phyloP scores from a whole-genome alignment of 2,888 invertebrate genomes.

The Hypercompe scribonia region DNA sequence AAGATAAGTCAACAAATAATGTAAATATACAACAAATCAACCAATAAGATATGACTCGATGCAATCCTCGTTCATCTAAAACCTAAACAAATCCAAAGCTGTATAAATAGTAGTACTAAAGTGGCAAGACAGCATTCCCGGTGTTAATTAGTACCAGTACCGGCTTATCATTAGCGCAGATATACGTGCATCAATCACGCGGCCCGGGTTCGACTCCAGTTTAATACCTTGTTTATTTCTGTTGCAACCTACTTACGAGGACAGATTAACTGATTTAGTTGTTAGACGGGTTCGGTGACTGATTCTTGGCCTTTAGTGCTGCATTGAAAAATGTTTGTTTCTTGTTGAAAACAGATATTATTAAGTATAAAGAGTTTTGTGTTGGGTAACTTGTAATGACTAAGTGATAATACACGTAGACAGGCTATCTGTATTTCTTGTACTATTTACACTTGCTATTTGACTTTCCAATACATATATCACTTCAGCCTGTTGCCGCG shows the following conservation, averaged over 20 bases:
- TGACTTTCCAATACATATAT: too few relatives aligned
- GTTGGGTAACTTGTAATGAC: neutral
- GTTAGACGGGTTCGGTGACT: constrained; percentile 31
- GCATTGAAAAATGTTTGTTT: neutral
- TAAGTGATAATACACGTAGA: too few relatives aligned
- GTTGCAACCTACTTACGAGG: constrained; percentile 49
- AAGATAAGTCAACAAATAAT: neutral
- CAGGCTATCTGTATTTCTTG: neutral
- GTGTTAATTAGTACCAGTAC: constrained; percentile 42
- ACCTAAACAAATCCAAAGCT: constrained; percentile 11
- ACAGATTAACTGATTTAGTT: constrained; percentile 47
- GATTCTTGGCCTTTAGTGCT: neutral
- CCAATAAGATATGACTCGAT: neutral
- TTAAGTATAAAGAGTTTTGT: neutral
- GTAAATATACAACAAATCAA: neutral
- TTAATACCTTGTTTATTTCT: constrained; percentile 42
- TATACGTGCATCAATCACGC: constrained; percentile 38
- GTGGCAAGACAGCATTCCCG: constrained; percentile 25
- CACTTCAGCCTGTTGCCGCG: too few relatives aligned
- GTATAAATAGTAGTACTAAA: constrained; percentile 22
- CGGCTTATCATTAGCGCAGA: constrained; percentile 36
- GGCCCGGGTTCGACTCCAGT: constrained; percentile 27
- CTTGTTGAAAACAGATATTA: neutral
- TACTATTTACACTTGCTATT: neutral
- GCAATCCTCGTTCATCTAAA: constrained; percentile 15